Conservation (phyloP, 2,888 invertebrate species). For the Neoscelio sp. region DNA sequence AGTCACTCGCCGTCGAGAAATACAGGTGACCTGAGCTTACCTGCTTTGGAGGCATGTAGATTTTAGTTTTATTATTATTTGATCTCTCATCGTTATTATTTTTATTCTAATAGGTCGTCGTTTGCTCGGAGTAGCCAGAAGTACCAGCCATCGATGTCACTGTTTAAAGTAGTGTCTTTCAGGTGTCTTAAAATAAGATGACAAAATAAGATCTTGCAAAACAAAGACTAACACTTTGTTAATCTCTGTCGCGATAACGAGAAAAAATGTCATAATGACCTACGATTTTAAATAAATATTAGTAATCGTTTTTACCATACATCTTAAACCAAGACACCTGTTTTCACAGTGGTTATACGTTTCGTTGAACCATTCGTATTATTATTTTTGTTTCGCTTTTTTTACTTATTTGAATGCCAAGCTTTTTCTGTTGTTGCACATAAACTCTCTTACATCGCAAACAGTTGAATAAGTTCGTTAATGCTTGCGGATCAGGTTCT, state of each 20-base stretch:
- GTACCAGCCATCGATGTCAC: constrained; percentile 32
- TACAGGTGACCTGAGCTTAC: constrained; percentile 83
- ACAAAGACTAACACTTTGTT: too few relatives aligned
- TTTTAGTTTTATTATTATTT: constrained; percentile 51
- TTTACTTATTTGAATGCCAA: constrained; percentile 37
- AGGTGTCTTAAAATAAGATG: constrained; percentile 11
- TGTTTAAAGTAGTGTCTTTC: constrained; percentile 13
- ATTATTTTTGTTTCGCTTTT: background rate
- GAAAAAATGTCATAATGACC: too few relatives aligned
- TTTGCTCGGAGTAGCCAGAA: constrained; percentile 27
- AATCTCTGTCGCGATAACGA: too few relatives aligned
- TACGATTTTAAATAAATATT: too few relatives aligned
- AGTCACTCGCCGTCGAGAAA: constrained; percentile 85
- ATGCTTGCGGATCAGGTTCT: constrained; percentile 25
- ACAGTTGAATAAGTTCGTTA: constrained; percentile 14
- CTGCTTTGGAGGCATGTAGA: constrained; percentile 69
- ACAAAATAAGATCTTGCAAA: too few relatives aligned
- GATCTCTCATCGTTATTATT: constrained; percentile 22
- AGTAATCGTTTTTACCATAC: background rate
- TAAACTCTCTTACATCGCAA: constrained; percentile 17
- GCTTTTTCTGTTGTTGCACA: constrained; percentile 21
- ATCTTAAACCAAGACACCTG: constrained; percentile 26
- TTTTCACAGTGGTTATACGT: too few relatives aligned
- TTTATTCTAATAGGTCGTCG: constrained; percentile 71
- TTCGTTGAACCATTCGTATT: too few relatives aligned